These are phyloP conservation scores for Dolomedes plantarius DNA, from an alignment of 2,888 invertebrate genomes.

Conservation along the genomic window DNA sequence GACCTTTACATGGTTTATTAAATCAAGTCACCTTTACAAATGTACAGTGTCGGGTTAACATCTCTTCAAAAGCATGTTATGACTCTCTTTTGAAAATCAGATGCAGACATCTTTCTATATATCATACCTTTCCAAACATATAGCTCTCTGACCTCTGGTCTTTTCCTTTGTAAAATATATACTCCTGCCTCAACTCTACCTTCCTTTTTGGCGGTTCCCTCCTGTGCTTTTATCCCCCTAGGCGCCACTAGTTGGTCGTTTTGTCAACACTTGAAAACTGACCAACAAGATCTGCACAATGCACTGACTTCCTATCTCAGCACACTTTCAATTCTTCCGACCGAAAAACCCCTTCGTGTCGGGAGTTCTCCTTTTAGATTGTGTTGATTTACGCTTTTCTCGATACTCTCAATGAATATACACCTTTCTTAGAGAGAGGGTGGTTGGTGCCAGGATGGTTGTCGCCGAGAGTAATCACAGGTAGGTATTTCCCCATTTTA, in stretches of 20 bases:
- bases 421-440: too few relatives aligned
- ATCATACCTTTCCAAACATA: background rate
- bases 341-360: background rate
- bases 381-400: background rate
- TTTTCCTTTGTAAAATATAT: background rate
- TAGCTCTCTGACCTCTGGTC: background rate
- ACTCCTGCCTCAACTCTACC: background rate
- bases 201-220: background rate
- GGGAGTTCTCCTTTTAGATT: background rate
- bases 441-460: too few relatives aligned
- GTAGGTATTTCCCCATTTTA: too few relatives aligned
- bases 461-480: too few relatives aligned
- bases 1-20: background rate
- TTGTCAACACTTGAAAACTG: conserved; percentile 1
- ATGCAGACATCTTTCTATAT: background rate
- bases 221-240: background rate
- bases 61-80: conserved; percentile 7
- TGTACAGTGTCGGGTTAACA: background rate
- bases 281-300: background rate
- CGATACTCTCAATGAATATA: too few relatives aligned
- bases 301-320: background rate
- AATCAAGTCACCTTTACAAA: background rate
- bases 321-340: background rate
- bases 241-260: conserved; percentile 3
- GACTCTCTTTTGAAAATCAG: background rate